phyloP scores from a whole-genome alignment of 2,888 invertebrate genomes.

The Ophioninae sp. region DNA sequence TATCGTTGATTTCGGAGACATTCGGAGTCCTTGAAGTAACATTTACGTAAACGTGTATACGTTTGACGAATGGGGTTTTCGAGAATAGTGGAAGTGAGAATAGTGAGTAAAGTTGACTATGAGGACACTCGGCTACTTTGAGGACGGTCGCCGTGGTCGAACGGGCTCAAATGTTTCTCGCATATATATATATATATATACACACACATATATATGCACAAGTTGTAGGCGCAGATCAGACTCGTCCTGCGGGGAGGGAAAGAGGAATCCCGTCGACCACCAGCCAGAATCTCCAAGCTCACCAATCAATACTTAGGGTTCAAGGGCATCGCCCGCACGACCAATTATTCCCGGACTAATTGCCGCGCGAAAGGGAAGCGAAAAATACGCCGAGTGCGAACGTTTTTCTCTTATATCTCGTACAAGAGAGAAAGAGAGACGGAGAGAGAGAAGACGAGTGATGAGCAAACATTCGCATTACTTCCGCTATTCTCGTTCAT shows the following conservation, averaged over 20 bases:
- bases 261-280: slow-evolving; percentile 67
- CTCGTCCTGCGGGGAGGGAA: slow-evolving; percentile 70
- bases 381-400: slow-evolving; percentile 8
- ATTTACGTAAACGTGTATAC: no score
- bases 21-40: no score
- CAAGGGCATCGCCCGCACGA: slow-evolving; percentile 81
- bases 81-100: no score
- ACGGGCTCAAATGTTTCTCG: no score
- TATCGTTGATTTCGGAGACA: no score
- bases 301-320: slow-evolving; percentile 81
- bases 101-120: no score
- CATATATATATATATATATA: slow-evolving; percentile 17
- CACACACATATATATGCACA: no score
- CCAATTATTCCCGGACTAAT: slow-evolving; percentile 80
- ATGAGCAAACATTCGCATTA: background rate
- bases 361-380: slow-evolving; percentile 64
- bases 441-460: background rate
- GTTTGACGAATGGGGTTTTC: no score
- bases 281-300: slow-evolving; percentile 76
- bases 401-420: no score
- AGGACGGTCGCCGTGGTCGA: no score
- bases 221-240: slow-evolving; percentile 43
- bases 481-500: background rate
- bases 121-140: no score
- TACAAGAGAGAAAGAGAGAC: background rate